Evolutionary conservation across 2,113 vertebrate species (phyloP).

Genomic region (Grus americana): DNA sequence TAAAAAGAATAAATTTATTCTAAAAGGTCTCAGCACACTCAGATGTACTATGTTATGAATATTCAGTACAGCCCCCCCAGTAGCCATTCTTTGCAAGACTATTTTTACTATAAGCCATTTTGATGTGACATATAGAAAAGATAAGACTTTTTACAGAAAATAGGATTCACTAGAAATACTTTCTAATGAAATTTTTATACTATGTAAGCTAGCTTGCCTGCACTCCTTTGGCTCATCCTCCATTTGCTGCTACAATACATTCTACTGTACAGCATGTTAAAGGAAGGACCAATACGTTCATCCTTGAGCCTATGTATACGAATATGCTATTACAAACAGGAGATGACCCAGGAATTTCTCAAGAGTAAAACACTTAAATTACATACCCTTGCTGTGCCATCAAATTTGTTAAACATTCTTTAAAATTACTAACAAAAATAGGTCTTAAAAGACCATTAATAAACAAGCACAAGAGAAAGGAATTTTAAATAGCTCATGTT

Average conservation of each 20-base stretch:
- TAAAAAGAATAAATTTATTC: constrained; percentile 20
- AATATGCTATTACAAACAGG: not conserved
- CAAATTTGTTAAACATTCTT: not conserved
- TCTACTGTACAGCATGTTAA: not conserved
- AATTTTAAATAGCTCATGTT: constrained; percentile 69
- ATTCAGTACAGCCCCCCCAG: not conserved
- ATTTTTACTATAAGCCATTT: constrained; percentile 25
- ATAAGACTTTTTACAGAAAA: constrained; percentile 7
- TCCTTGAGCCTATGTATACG: not conserved
- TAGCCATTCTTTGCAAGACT: not conserved
- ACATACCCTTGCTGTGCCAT: not conserved
- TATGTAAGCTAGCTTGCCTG: not conserved
- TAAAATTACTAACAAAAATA: constrained; percentile 41
- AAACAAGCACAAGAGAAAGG: constrained; percentile 64
- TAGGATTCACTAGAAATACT: constrained; percentile 17
- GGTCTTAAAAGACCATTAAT: constrained; percentile 61
- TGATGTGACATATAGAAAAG: constrained; percentile 2
- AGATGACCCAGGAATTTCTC: not conserved
- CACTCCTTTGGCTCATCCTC: not conserved
- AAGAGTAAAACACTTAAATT: not conserved
- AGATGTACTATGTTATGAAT: not conserved
- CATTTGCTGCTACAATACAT: not conserved
- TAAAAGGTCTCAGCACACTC: not conserved
- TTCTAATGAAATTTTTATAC: constrained; percentile 40
- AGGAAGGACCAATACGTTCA: not conserved